Conservation (phyloP, 64 coral and sea anemone species). For the Actinia tenebrosa region DNA sequence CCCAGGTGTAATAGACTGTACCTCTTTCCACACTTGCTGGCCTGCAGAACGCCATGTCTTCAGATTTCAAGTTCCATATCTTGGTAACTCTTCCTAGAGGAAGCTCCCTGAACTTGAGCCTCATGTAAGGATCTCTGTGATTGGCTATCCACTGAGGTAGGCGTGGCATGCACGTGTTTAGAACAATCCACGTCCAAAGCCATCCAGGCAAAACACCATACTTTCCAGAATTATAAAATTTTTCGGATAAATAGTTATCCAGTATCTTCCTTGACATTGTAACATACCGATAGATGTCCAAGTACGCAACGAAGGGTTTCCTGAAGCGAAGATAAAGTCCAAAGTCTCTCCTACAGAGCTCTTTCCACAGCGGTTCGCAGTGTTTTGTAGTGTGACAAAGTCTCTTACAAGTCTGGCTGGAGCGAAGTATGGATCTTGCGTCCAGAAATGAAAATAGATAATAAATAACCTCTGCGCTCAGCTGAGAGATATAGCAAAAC, state of each 20-base stretch:
- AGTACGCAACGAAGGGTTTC: slow-evolving; percentile 49
- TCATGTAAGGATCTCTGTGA: slow-evolving; percentile 60
- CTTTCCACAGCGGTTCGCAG: slow-evolving; percentile 65
- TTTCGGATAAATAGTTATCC: slow-evolving; percentile 72
- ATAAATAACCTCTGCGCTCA: slow-evolving; percentile 68
- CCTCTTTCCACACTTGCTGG: slow-evolving; percentile 59
- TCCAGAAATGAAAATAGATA: slow-evolving; percentile 52
- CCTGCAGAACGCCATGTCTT: slow-evolving; percentile 41
- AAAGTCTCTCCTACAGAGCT: slow-evolving; percentile 61
- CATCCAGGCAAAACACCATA: slow-evolving; percentile 81
- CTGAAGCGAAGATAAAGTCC: slow-evolving; percentile 44
- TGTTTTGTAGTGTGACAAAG: slow-evolving; percentile 40
- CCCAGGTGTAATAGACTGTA: slow-evolving; percentile 82
- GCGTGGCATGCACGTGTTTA: slow-evolving; percentile 69
- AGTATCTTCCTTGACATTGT: slow-evolving; percentile 68
- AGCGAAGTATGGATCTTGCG: slow-evolving; percentile 39
- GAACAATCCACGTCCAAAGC: slow-evolving; percentile 85
- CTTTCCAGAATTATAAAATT: slow-evolving; percentile 75
- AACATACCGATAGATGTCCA: slow-evolving; percentile 68
- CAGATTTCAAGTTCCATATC: slow-evolving; percentile 64
- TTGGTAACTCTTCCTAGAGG: slow-evolving; percentile 61
- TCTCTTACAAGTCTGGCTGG: slow-evolving; percentile 56
- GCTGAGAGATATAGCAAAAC: slow-evolving; percentile 34
- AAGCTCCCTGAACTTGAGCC: slow-evolving; percentile 70
- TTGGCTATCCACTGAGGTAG: slow-evolving; percentile 72